Evolutionary conservation across 2,113 vertebrate species (phyloP), one percentile per base, ranked within the genome.

Genomic region (Phoxinus phoxinus): DNA sequence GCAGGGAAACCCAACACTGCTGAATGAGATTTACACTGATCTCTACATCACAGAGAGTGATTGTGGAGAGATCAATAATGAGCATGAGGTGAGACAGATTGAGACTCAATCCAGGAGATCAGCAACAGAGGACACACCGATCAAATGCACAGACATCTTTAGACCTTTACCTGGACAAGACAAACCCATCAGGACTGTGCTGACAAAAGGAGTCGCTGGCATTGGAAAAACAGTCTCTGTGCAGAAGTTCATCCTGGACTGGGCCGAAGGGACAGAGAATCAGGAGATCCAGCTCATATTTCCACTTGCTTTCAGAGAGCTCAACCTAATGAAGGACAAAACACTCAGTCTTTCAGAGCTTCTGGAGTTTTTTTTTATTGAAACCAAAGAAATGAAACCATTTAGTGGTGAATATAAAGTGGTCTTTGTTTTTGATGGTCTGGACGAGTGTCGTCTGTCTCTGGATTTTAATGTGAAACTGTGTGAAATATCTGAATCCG

Each of bases 1-100:
- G 2, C 72, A 44, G 9, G 32, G 71, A 76, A 83, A 71, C 44
- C 27, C 67, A 72, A 71, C 53, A 25, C 82, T 32, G 5, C 74
- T 87, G 25, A 87, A 79, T 51, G 32, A 84, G 65, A 86, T 88
- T 35, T 88, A 83, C 80, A 83, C 84, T 19, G 80, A 88, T 41
- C 84, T 88, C 51, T 86, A 74, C 81, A 84, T 88, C 53, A 83
- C 75, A 63, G 84, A 83, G 46, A 61, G 75, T 11, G 53, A 44
- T 19, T 51, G n/a, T 25, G 75, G 82, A 72, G 65, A 30, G 19
- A 59, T 73, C 82, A 65, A n/a, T 37, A 25, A 61, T 48, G 53
- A 75, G 6, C 76, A 85, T 44, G 86, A 85, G 75, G 63, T 67
- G 30, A 67, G 63, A 67, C 63, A 67, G 63, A 67, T 67, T 67